Evolutionary conservation across 2,113 vertebrate species (phyloP).

Genomic region (Oncorhynchus nerka): DNA sequence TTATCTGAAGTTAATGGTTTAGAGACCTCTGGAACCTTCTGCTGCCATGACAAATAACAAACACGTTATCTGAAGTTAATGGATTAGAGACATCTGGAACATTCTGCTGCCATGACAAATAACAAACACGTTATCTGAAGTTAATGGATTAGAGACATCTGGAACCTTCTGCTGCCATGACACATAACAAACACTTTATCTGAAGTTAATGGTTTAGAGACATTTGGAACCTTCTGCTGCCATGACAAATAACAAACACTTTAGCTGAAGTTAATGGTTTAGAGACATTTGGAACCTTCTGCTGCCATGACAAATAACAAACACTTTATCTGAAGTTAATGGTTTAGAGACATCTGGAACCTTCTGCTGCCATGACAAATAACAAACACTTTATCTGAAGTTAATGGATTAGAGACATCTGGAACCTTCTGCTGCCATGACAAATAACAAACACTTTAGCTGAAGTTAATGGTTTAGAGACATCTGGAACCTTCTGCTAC

Average conservation of each 20-base stretch:
- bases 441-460: too few species aligned
- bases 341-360: constrained; percentile 17
- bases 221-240: too few species aligned
- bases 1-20: constrained; percentile 15
- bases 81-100: constrained; percentile 17
- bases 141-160: constrained; percentile 12
- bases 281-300: not conserved
- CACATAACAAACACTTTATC: too few species aligned
- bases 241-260: constrained; percentile 15
- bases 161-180: too few species aligned
- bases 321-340: constrained; percentile 7
- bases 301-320: constrained; percentile 11
- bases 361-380: not conserved
- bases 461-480: too few species aligned
- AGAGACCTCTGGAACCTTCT: constrained; percentile 1
- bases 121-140: constrained; percentile 17
- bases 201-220: too few species aligned
- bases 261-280: constrained; percentile 13
- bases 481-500: too few species aligned
- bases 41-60: constrained; percentile 10
- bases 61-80: constrained; percentile 9
- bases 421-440: too few species aligned
- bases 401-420: too few species aligned
- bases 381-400: not conserved
- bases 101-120: not conserved